phyloP scores from a whole-genome alignment of 2,888 invertebrate genomes.

The Morpho helenor region DNA sequence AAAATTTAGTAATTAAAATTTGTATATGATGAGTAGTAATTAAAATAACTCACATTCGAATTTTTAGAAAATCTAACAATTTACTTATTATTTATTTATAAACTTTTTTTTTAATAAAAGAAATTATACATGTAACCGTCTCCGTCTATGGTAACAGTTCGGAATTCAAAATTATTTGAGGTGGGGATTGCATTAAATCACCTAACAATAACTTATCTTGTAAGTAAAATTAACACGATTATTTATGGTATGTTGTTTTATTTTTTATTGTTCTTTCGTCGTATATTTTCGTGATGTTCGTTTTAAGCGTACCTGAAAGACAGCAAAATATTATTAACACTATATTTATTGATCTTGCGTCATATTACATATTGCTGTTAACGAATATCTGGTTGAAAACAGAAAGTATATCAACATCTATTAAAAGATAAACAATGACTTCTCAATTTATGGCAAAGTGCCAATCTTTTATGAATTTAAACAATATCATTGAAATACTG shows the following conservation, averaged over 20 bases:
- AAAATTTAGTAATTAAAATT: too few species aligned
- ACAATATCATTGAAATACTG: not conserved
- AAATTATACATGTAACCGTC: not conserved
- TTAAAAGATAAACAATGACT: too few species aligned
- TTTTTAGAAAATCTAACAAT: too few species aligned
- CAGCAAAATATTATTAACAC: constrained; percentile 11
- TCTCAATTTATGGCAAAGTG: too few species aligned
- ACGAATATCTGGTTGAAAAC: too few species aligned
- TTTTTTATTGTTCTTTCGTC: constrained; percentile 51
- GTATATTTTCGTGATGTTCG: constrained; percentile 42
- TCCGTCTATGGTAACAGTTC: constrained; percentile 26
- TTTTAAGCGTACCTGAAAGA: constrained; percentile 68
- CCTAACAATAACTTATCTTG: constrained; percentile 43
- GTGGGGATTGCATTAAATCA: constrained; percentile 50
- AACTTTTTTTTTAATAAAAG: too few species aligned
- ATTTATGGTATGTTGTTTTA: constrained; percentile 46
- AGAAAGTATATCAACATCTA: too few species aligned
- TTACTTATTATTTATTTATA: too few species aligned
- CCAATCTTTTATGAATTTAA: too few species aligned
- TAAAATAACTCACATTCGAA: too few species aligned
- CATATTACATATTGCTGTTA: too few species aligned
- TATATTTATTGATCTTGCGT: not conserved
- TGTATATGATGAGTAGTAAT: too few species aligned
- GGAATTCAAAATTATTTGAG: constrained; percentile 33
- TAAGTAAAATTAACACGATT: constrained; percentile 41